These are phyloP conservation scores for Miltochrista miniata DNA, from an alignment of 2,888 invertebrate species.

Conservation along the genomic window DNA sequence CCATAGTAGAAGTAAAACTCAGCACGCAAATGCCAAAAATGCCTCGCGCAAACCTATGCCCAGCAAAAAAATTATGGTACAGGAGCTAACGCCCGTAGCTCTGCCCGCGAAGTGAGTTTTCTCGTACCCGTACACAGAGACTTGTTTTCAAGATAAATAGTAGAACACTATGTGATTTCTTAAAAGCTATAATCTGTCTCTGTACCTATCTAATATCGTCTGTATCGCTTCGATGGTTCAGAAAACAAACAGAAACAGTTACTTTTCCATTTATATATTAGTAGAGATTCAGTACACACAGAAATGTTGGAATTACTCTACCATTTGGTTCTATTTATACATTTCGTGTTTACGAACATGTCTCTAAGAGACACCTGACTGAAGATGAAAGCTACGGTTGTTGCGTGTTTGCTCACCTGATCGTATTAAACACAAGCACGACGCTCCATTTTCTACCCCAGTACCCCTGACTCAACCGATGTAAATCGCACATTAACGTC, in stretches of 20 bases:
- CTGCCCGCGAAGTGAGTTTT: too few relatives aligned
- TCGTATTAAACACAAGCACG: constrained; percentile 79
- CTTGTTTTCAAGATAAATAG: too few relatives aligned
- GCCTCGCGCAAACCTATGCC: too few relatives aligned
- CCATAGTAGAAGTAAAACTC: too few relatives aligned
- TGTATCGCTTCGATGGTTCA: neutral
- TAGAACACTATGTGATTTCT: too few relatives aligned
- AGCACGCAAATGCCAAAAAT: too few relatives aligned
- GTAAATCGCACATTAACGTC: constrained; percentile 69
- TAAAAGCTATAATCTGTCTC: too few relatives aligned
- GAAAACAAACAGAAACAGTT: neutral
- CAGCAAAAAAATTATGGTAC: too few relatives aligned
- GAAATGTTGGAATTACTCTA: constrained; percentile 23
- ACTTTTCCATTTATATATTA: neutral
- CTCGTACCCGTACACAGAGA: too few relatives aligned
- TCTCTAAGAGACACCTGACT: constrained; percentile 66
- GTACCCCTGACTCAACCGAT: constrained; percentile 71
- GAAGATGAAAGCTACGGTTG: constrained; percentile 79
- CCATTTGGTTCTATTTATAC: constrained; percentile 32
- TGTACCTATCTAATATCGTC: constrained; percentile 50
- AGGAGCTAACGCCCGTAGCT: too few relatives aligned
- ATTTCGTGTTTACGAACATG: constrained; percentile 41
- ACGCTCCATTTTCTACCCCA: constrained; percentile 76
- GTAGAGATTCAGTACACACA: constrained; percentile 8
- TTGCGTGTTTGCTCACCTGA: constrained; percentile 79